Percentiles rank a stretch among this genome's conserved stretches.
These are phyloP conservation scores for Brotogeris chrysoptera DNA, from an alignment of 2,797 vertebrate genomes.

Conservation along the genomic window DNA sequence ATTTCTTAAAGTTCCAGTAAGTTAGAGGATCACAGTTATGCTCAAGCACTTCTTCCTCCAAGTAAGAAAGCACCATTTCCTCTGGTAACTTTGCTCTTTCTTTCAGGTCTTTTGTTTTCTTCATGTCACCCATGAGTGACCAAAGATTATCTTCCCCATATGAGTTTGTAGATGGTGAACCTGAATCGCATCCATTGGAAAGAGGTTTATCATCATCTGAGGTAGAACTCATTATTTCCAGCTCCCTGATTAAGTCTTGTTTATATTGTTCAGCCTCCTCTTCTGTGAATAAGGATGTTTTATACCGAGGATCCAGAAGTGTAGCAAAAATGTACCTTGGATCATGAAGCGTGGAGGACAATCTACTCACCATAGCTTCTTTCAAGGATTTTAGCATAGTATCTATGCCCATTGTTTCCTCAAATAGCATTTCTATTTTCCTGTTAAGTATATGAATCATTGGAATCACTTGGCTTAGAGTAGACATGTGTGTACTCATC, in stretches of 20 bases:
- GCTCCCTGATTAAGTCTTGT: conserved; percentile 92
- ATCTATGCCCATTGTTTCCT: conserved; percentile 97
- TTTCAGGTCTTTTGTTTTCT: conserved; percentile 85
- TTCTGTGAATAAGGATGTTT: conserved; percentile 94
- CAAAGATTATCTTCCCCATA: conserved; percentile 87
- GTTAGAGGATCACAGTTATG: conserved; percentile 98
- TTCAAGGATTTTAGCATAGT: conserved; percentile 94
- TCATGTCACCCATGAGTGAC: conserved; percentile 91
- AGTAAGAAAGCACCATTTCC: conserved; percentile 91
- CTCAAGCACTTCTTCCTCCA: conserved; percentile 97
- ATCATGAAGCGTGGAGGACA: conserved; percentile 89
- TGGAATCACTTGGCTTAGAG: conserved; percentile 95
- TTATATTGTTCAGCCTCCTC: conserved; percentile 94
- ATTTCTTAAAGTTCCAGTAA: conserved; percentile 97
- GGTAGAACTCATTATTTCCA: conserved; percentile 90
- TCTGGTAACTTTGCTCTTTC: conserved; percentile 88
- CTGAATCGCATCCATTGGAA: conserved; percentile 84
- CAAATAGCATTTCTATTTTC: conserved; percentile 94
- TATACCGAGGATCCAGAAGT: conserved; percentile 95
- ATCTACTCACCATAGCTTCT: conserved; percentile 91
- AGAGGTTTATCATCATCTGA: conserved; percentile 82
- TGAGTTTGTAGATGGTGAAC: conserved; percentile 76
- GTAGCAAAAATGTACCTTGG: conserved; percentile 92
- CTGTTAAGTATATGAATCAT: conserved; percentile 95
- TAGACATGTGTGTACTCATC: conserved; percentile 91